These are phyloP conservation scores for Linhomoeus sp. DNA, from an alignment of 2,888 invertebrate species.

Conservation along the genomic window DNA sequence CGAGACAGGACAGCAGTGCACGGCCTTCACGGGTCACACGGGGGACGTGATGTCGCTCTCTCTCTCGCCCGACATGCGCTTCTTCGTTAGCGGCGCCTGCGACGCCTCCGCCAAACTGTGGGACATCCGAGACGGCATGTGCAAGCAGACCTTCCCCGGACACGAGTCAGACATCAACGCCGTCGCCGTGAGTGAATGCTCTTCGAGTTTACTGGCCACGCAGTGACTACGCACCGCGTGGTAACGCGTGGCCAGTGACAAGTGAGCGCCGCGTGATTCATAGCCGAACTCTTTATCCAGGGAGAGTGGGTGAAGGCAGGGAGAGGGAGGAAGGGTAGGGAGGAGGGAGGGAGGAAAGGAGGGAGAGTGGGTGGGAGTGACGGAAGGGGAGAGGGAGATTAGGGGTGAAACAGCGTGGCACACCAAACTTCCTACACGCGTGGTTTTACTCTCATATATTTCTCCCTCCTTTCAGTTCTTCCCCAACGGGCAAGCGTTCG, in stretches of 20 bases:
- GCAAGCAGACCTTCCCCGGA: slow-evolving; percentile 99
- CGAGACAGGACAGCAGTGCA: slow-evolving; percentile 97
- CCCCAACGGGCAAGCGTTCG: slow-evolving; percentile 94
- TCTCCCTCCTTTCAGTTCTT: slow-evolving; percentile 49
- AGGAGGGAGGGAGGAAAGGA: too few species aligned
- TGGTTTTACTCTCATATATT: neutral
- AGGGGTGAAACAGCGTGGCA: too few species aligned
- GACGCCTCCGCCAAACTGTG: slow-evolving; percentile 98
- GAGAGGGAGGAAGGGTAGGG: too few species aligned
- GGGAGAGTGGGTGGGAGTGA: too few species aligned
- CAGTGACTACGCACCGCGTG: too few species aligned
- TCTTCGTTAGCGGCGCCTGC: slow-evolving; percentile 97
- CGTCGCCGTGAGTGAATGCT: slow-evolving; percentile 50
- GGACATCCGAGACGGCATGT: slow-evolving; percentile 97
- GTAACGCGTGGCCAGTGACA: too few species aligned
- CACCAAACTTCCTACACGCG: too few species aligned
- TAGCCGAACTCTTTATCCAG: too few species aligned
- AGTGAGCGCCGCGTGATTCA: too few species aligned
- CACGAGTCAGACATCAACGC: slow-evolving; percentile 99
- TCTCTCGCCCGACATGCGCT: slow-evolving; percentile 89
- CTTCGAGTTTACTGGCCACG: neutral
- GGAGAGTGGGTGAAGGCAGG: too few species aligned
- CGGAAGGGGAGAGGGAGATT: too few species aligned
- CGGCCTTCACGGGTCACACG: slow-evolving; percentile 95
- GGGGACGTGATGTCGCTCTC: slow-evolving; percentile 99